Base-by-base conservation (phyloP, 2,888 invertebrate species). In the Zele albiditarsus region DNA sequence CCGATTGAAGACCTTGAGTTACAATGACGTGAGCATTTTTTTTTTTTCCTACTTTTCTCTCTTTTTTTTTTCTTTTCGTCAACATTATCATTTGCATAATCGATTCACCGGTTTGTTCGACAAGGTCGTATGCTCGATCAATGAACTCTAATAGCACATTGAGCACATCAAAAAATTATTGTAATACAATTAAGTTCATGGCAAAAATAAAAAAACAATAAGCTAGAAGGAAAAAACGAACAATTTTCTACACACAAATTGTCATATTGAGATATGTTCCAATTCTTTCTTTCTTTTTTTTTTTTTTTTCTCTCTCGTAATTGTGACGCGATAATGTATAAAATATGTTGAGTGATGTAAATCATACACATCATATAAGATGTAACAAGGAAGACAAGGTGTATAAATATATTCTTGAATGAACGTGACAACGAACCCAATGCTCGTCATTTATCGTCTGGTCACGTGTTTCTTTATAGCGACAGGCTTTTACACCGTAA, bases 391-490 rank as follows among this genome's bases (percentile, higher is more conserved):
- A 70, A 63, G 70, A 53, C 62, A 49, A 53, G 53, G 8, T 20
- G 53, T 53, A 53, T 53, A 53, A 70, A 69, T 70, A 74, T 74
- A 70, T 49, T 74, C 57, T 20, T 74, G 70, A 74, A 69, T 74
- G 70, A 53, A 74, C 25, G 53, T 53, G 74, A 69, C 69, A 58
- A 60, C 38, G 58, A 42, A 38, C 38, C 70, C 31, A 74, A 46
- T 74, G 65, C n/a, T 53, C 23, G 42, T 57, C 53, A 74, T 74
- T 74, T 70, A 71, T 70, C 70, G 74, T 74, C 74, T 71, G 27
- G 65, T 74, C 74, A 74, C 74, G 74, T 70, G 74, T 74, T 46
- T 71, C 74, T 70, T 74, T 70, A 65, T 70, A 70, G 58, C 70
- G 57, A 70, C 74, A 63, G 69, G 23, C 53, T 70, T 16, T 60